Conservation (phyloP, 2,113 vertebrate genomes). For the Colistium nudipinnis region DNA sequence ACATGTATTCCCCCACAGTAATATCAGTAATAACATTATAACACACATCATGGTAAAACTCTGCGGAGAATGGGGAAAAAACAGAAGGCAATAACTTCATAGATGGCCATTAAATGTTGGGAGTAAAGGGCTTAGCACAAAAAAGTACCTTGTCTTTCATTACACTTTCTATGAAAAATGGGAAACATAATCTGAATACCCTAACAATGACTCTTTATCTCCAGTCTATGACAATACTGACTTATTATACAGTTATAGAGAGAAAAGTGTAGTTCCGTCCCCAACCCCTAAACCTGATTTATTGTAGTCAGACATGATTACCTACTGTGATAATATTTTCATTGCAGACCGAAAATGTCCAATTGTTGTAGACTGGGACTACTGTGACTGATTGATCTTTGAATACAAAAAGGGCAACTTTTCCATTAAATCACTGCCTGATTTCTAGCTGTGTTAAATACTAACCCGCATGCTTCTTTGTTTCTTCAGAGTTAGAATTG, state of each 20-base stretch:
- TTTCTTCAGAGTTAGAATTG: slow-evolving; percentile 83
- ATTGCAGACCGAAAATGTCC: not conserved
- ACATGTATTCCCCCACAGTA: slow-evolving; percentile 13
- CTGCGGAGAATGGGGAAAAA: not conserved
- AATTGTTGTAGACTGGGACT: no score
- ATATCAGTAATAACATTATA: slow-evolving; percentile 4
- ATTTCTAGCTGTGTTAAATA: slow-evolving; percentile 31
- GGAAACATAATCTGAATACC: no score
- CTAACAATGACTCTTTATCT: slow-evolving; percentile 3
- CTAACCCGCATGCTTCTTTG: slow-evolving; percentile 91
- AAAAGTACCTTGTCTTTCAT: not conserved
- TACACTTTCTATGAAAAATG: slow-evolving; percentile 15
- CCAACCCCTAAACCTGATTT: not conserved
- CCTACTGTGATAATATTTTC: not conserved
- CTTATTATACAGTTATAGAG: not conserved
- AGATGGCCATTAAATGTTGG: slow-evolving; percentile 23
- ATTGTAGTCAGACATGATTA: not conserved
- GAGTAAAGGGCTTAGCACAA: slow-evolving; percentile 10
- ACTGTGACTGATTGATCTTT: not conserved
- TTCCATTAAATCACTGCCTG: not conserved
- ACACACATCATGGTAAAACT: slow-evolving; percentile 9
- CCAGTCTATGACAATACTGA: not conserved
- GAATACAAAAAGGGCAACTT: not conserved
- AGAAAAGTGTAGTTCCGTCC: not conserved
- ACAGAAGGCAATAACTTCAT: slow-evolving; percentile 21